These are phyloP conservation scores for Drosophila saltans DNA, from an alignment of 1,140 invertebrate species.

Conservation along the genomic window DNA sequence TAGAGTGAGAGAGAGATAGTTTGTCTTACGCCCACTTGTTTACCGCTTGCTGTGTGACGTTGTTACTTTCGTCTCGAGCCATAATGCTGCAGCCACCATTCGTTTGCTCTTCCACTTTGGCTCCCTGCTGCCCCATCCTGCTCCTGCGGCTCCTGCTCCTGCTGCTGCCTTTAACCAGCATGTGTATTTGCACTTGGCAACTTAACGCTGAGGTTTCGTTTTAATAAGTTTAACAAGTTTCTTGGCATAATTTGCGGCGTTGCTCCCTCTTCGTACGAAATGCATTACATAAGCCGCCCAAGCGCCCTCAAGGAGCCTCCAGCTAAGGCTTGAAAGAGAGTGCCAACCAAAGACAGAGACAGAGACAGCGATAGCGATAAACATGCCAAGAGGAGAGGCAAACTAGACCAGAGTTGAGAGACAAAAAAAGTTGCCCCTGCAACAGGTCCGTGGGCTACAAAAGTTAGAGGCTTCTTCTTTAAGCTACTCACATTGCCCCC, in stretches of 20 bases:
- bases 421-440: constrained; percentile 31
- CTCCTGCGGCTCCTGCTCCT: not conserved
- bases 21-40: constrained; percentile 52
- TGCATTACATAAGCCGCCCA: constrained; percentile 22
- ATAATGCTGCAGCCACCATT: not conserved
- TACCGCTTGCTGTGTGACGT: constrained; percentile 54
- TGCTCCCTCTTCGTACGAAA: constrained; percentile 7
- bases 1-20: not conserved
- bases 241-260: constrained; percentile 77
- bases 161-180: constrained; percentile 22
- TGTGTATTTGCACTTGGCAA: constrained; percentile 71
- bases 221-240: constrained; percentile 83
- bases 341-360: constrained; percentile 3
- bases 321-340: constrained; percentile 1
- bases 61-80: constrained; percentile 25
- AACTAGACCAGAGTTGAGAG: constrained; percentile 17
- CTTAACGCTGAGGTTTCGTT: constrained; percentile 78
- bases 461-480: constrained; percentile 8
- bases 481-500: constrained; percentile 24
- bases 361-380: not conserved
- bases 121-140: not conserved
- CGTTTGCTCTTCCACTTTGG: too few species aligned
- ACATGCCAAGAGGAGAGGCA: constrained; percentile 1
- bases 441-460: constrained; percentile 37
- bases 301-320: constrained; percentile 14